Percentiles rank a stretch among this genome's conserved stretches.
These are phyloP conservation scores for Heliconius erato DNA, from an alignment of 2,888 invertebrate species.

Conservation along the genomic window DNA sequence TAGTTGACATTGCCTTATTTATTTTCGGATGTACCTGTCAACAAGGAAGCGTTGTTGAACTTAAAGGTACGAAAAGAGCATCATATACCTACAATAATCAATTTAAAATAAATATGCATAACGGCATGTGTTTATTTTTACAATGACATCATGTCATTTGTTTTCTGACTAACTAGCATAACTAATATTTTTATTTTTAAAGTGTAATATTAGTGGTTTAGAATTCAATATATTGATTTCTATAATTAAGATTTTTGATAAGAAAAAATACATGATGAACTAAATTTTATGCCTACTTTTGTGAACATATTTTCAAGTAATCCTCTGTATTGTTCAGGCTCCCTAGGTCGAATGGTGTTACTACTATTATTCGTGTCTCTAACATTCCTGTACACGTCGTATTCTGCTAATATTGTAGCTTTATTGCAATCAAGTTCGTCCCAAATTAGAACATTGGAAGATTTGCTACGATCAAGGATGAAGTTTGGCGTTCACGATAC, in stretches of 20 bases:
- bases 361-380: conserved; percentile 87
- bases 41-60: conserved; percentile 85
- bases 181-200: too few relatives aligned
- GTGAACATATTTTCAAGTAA: not conserved
- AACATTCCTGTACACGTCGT: conserved; percentile 91
- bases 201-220: too few relatives aligned
- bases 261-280: not conserved
- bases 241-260: not conserved
- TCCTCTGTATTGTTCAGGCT: conserved; percentile 66
- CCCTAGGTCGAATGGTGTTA: conserved; percentile 86
- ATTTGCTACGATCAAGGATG: conserved; percentile 88
- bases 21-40: conserved; percentile 87
- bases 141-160: too few relatives aligned
- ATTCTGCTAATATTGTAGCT: conserved; percentile 91
- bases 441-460: conserved; percentile 87
- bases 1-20: conserved; percentile 83
- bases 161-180: too few relatives aligned
- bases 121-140: too few relatives aligned
- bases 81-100: too few relatives aligned
- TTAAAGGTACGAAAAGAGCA: conserved; percentile 68
- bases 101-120: too few relatives aligned
- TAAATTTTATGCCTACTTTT: not conserved
- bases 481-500: conserved; percentile 89
- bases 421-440: conserved; percentile 90
- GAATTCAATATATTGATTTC: too few relatives aligned